Evolutionary conservation across 2,797 vertebrate species (phyloP), one percentile per base, ranked within the genome.

Genomic region (Acipenser ruthenus): DNA sequence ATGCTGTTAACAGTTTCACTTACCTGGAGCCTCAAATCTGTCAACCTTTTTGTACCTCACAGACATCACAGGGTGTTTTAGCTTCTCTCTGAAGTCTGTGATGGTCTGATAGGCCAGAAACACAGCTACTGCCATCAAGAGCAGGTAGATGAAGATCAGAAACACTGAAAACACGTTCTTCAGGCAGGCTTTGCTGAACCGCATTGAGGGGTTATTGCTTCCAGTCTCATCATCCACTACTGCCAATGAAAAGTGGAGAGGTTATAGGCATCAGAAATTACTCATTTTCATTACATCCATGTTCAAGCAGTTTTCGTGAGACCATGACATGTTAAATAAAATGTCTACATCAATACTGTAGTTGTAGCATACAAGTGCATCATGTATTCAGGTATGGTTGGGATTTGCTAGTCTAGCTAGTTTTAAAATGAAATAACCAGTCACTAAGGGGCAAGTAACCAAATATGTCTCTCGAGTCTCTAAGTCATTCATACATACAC

Each of bases 101-200:
- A 97, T 95, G 71, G 95, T 98, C 83, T 98, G 96, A 79, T 99
- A 99, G 75, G 93, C 95, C 70, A 99, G 86, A 83, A 99, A 98
- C 49, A 83, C 87, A 0, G 97, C 96, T 64, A 95, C 93, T 0
- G 91, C 86, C 61, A 95, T 97, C 70, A 99, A 90, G 79, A 94
- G 70, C 78, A 99, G 83, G 83, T 98, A 99, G 84, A 98, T 88
- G 78, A 95, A 86, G 79, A 98, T 92, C 50, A 99, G 93, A 75
- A 95, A 82, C 50, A 95, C 91, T 0, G 93, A 94, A 80, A 97
- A 94, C 70, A 97, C 84, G 23, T 93, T 99, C 86, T 97, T 97
- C 69, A 99, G 83, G 73, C 97, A 99, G 55, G 81, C 83, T 87
- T 94, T 96, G 82, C 90, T 96, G 79, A 98, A 89, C 49, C 81